Evolutionary conservation across 2,113 vertebrate genomes (phyloP), one percentile per base, ranked within the genome.

Genomic region (Ailurus styani): DNA sequence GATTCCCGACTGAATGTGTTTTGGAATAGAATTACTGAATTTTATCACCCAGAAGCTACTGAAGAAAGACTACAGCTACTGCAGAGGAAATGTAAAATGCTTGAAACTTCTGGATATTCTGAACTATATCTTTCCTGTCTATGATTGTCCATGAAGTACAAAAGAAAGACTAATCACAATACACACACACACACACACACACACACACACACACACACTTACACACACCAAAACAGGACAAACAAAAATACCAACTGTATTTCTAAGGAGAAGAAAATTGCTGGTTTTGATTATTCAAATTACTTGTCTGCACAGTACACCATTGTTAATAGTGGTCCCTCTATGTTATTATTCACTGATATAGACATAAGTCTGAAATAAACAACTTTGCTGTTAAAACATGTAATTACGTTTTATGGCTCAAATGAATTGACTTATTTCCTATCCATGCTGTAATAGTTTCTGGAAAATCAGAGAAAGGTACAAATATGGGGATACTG

Each of bases 1-100:
- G 21, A 93, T 66, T 97, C 31, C 52, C 52, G 81, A 21, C 4
- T 88, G 82, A 88, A 97, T 93, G 55, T n/a, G 3, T 94, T 95
- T 95, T 88, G 57, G 20, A 93, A 94, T 87, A 94, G 31, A 93
- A 87, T 96, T 94, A 55, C 40, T 92, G 47, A 70, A 55, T 95
- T 97, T 91, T 93, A 95, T 97, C 2, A 95, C 70, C 11, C 7
- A 90, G 42, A 70, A 95, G 42, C 62, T 90, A 90, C 15, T 62
- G 10, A 83, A 96, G 79, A 87, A 93, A 42, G 25, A 75, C 79
- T 84, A 91, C 0, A 78, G 66, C 13, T 52, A 64, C 31, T 85
- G 12, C n/a, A 66, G 21, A 68, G 5, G 73, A 95, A 93, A 70
- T 77, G 54, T 7, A 85, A 97, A 96, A 85, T 66, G 3, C 18